Percentiles rank a stretch among this genome's conserved stretches.
These are phyloP conservation scores for Acronicta psi DNA, from an alignment of 2,888 invertebrate species.

Conservation along the genomic window DNA sequence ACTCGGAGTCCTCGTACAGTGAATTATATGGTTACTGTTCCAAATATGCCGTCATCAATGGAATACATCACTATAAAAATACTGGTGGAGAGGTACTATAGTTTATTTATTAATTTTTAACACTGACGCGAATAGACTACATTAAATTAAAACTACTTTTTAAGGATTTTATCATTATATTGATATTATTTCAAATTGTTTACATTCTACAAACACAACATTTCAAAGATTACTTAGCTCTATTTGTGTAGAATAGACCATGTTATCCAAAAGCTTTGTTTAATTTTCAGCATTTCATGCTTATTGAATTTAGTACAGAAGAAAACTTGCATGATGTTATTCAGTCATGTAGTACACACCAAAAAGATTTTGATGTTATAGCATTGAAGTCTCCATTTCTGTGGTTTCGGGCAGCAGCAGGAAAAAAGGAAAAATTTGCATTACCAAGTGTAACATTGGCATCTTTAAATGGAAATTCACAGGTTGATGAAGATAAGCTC, in stretches of 20 bases:
- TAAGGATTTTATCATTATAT: no score
- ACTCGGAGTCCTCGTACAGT: constrained; percentile 91
- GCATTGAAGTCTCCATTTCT: constrained; percentile 92
- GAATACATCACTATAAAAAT: constrained; percentile 91
- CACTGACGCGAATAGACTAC: no score
- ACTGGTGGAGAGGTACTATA: constrained; percentile 79
- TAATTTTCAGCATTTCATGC: constrained; percentile 91
- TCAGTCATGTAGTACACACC: constrained; percentile 87
- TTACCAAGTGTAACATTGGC: constrained; percentile 52
- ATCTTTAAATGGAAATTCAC: constrained; percentile 83
- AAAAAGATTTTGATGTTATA: constrained; percentile 88
- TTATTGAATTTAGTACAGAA: constrained; percentile 91
- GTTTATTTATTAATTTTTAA: not conserved
- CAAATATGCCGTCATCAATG: constrained; percentile 90
- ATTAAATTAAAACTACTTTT: no score
- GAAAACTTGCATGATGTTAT: constrained; percentile 88
- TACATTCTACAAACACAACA: no score
- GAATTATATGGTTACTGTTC: constrained; percentile 92
- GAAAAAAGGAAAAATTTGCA: constrained; percentile 64
- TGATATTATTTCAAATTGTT: no score
- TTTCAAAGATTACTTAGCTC: no score
- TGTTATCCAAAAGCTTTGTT: not conserved
- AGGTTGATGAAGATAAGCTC: constrained; percentile 79
- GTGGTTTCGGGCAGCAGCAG: constrained; percentile 90
- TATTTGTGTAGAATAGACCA: no score